These are phyloP conservation scores for Coccyzus lansbergi DNA, from an alignment of 2,797 vertebrate genomes.

Conservation along the genomic window DNA sequence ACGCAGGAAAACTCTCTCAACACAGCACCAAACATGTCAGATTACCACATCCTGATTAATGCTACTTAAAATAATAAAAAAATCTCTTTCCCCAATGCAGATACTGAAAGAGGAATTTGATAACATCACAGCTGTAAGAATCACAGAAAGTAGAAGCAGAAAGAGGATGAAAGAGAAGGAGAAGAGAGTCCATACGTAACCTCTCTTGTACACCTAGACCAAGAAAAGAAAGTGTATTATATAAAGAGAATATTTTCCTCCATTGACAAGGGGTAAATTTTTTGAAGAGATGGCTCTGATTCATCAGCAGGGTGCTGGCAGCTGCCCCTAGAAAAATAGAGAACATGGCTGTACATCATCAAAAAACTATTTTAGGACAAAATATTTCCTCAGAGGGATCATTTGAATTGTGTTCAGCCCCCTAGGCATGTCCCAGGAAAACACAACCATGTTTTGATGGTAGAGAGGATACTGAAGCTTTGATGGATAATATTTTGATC, in stretches of 20 bases:
- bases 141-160: background rate
- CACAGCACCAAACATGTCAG: background rate
- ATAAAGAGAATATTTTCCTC: slow-evolving; percentile 26
- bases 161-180: background rate
- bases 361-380: slow-evolving; percentile 62
- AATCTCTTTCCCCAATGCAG: background rate
- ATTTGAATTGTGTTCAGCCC: slow-evolving; percentile 54
- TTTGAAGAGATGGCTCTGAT: slow-evolving; percentile 43
- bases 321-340: slow-evolving; percentile 51
- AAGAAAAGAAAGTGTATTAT: background rate
- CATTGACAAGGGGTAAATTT: slow-evolving; percentile 37
- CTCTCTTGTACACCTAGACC: background rate
- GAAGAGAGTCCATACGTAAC: background rate
- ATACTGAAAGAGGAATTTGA: background rate
- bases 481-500: slow-evolving; percentile 69
- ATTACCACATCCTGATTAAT: background rate
- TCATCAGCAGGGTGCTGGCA: slow-evolving; percentile 56
- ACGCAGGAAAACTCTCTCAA: background rate
- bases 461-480: slow-evolving; percentile 61
- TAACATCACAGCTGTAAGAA: background rate
- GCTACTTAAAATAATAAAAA: background rate
- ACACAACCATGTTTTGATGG: slow-evolving; percentile 61
- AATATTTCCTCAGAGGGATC: slow-evolving; percentile 42
- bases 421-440: slow-evolving; percentile 62
- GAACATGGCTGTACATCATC: slow-evolving; percentile 50